Base-by-base conservation (phyloP, 2,113 vertebrate genomes). In the Actinemys pallida region DNA sequence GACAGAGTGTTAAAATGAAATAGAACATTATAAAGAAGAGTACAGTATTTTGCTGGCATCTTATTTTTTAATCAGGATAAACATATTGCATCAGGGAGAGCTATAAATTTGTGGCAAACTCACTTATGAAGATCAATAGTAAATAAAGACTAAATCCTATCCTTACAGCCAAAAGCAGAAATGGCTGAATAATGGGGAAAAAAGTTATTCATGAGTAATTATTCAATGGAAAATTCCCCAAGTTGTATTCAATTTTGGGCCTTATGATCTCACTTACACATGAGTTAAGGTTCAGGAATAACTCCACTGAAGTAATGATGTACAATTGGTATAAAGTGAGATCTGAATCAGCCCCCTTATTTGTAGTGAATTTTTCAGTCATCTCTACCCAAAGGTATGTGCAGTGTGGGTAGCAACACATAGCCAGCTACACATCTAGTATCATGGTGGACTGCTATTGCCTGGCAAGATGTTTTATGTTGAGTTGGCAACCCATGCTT, bases 51-150 rank as follows among this genome's bases (percentile, higher is more conserved):
- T 92, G 85, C 56, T 88, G 49, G 3, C 0, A 39, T 84, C 52
- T 72, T 89, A 39, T 25, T 90, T 87, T 93, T 95, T 85, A 91
- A 85, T 97, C 86, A 76, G 24, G 25, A 79, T 78, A 88, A 95
- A 95, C 19, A 72, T 22, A 45, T 53, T 84, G 10, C 31, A 76
- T 45, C 47, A 90, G 92, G 45, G 86, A 89, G 50, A 89, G 47
- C 42, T 72, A 22, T 3, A 6, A 50, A 8, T 91, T 92, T 94
- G 88, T 93, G 85, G 69, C 56, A 65, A 79, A 53, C 22, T 92
- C 4, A 6, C 45, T 45, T 6, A 53, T 89, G 76, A 89, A 76
- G 57, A 88, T 14, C 54, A 86, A 79, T 1, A 35, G 19, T 88
- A 93, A 90, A 88, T 78, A 12, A 90, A 89, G 47, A 25, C 10